A percentile compares a stretch with the other conserved stretches of the same genome.
These are phyloP conservation scores for Molossus molossus DNA, from an alignment of 2,797 vertebrate genomes.

Conservation along the genomic window DNA sequence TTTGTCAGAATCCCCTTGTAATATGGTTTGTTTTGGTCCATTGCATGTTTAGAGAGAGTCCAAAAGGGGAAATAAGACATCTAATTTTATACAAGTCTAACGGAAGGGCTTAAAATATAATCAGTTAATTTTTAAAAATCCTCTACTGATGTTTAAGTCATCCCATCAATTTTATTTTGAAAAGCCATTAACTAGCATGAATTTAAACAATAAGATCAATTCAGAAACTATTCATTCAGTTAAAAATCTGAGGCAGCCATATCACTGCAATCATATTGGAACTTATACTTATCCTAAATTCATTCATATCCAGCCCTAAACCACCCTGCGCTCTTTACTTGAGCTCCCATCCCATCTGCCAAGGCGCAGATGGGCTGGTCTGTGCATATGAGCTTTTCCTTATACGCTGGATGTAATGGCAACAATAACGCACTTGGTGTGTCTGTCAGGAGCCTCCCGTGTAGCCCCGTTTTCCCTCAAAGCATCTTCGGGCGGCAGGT, in stretches of 20 bases:
- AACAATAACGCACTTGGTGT: background rate
- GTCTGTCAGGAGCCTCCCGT: background rate
- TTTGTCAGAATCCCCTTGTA: background rate
- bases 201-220: slow-evolving; percentile 79
- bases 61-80: slow-evolving; percentile 8
- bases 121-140: slow-evolving; percentile 69
- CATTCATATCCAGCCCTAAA: slow-evolving; percentile 61
- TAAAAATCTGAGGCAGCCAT: slow-evolving; percentile 63
- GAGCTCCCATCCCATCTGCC: slow-evolving; percentile 79
- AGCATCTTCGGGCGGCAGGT: slow-evolving; percentile 10
- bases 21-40: slow-evolving; percentile 54
- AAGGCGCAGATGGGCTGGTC: slow-evolving; percentile 74
- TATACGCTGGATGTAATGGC: background rate
- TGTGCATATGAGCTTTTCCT: slow-evolving; percentile 49
- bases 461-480: background rate
- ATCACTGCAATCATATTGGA: slow-evolving; percentile 70
- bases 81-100: slow-evolving; percentile 64
- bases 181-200: slow-evolving; percentile 73
- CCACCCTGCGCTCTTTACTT: slow-evolving; percentile 69
- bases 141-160: slow-evolving; percentile 72
- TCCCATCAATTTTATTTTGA: slow-evolving; percentile 75
- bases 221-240: slow-evolving; percentile 77
- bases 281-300: slow-evolving; percentile 39
- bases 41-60: slow-evolving; percentile 26
- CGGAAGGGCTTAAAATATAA: slow-evolving; percentile 71